Conservation (phyloP, 2,797 vertebrate species). For the Phalloptychus januarius region DNA sequence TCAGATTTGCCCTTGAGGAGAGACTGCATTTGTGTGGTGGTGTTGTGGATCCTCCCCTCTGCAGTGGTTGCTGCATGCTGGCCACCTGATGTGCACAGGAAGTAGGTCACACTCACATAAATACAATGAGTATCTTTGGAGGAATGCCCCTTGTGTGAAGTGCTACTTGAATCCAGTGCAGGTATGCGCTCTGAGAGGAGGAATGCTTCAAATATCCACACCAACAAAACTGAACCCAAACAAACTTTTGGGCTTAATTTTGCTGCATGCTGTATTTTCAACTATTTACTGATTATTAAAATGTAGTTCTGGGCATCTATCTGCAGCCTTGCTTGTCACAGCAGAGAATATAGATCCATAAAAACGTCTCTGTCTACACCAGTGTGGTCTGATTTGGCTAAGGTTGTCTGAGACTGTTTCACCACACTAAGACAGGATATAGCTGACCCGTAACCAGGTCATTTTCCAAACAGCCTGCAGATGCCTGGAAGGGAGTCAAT, state of each 20-base stretch:
- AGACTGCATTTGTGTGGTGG: constrained; percentile 29
- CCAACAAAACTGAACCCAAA: background rate
- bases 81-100: constrained; percentile 70
- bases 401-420: background rate
- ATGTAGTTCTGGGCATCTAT: background rate
- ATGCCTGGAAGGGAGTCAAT: constrained; percentile 1
- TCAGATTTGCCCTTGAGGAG: constrained; percentile 69
- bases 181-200: constrained; percentile 13
- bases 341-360: background rate
- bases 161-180: constrained; percentile 29
- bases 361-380: background rate
- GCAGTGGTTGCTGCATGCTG: constrained; percentile 73
- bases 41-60: constrained; percentile 71
- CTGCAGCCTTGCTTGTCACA: background rate
- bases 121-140: constrained; percentile 61
- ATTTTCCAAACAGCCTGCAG: constrained; percentile 1
- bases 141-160: constrained; percentile 40
- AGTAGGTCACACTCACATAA: constrained; percentile 61
- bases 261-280: background rate
- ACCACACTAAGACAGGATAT: background rate
- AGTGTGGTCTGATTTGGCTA: background rate
- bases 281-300: background rate
- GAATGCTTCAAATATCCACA: constrained; percentile 1
- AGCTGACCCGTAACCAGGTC: background rate
- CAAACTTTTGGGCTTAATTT: background rate